Evolutionary conservation across 2,113 vertebrate genomes (phyloP), one percentile per base, ranked within the genome.

Genomic region (Amphiprion ocellaris): DNA sequence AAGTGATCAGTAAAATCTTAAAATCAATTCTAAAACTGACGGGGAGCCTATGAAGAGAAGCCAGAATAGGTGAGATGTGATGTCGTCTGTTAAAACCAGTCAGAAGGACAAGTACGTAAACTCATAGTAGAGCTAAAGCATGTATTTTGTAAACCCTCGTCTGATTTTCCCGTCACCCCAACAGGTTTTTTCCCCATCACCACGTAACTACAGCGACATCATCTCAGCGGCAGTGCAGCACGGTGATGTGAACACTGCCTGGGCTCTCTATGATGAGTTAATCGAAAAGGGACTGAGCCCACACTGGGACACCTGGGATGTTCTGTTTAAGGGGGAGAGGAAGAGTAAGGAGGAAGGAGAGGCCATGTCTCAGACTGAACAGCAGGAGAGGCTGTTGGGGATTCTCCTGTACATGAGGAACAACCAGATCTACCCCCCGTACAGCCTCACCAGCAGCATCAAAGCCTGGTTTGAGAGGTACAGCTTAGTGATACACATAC

Each of bases 401-500:
- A 80, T 99, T 54, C 95, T 99, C 59, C 89, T 88, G 0, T 92
- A 95, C 90, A 94, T 99, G 94, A 94, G 96, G 92, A 92, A 97
- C 52, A 96, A 97, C 90, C 96, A 97, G 62, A 86, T 97, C 44
- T 98, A 98, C 89, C 97, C 98, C 46, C 91, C 94, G 21, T 89
- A 93, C 79, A 81, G 76, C 17, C 87, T 98, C 77, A 92, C 94
- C 81, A n/a, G 59, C 72, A 95, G 89, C 89, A 96, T 99, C 92
- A 97, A 96, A 82, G 86, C 92, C 0, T 98, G 97, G 97, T 99
- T 99, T 94, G 96, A 99, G 90, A 97, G 97, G 98, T 99, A 95
- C 89, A 9, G 69, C 59, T 58, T 3, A 2, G 0, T 2, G 15
- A 46, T 12, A 23, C 11, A 50, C 3, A 53, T 17, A 10, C 5